Conservation (phyloP, 1,140 invertebrate species). For the Condylostylus longicornis region DNA sequence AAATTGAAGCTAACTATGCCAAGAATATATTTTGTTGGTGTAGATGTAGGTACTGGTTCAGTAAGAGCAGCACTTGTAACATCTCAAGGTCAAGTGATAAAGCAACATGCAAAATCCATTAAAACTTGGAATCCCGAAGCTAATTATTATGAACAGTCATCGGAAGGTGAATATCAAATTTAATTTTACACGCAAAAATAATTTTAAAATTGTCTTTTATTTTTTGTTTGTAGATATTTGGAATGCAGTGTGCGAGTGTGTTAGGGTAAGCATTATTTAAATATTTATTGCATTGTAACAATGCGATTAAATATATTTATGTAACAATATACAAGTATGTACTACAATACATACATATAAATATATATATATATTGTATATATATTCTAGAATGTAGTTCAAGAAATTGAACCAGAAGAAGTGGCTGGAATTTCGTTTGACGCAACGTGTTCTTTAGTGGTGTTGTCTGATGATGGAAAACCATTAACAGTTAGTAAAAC, state of each 20-base stretch:
- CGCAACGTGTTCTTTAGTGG: constrained; percentile 88
- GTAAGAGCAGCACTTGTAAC: constrained; percentile 66
- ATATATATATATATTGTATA: too few species aligned
- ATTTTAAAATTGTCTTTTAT: too few species aligned
- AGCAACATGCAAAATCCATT: constrained; percentile 46
- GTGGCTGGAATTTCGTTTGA: constrained; percentile 86
- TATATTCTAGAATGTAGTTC: constrained; percentile 49
- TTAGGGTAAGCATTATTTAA: constrained; percentile 14
- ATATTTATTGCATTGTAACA: too few species aligned
- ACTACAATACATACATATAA: too few species aligned
- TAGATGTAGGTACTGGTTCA: constrained; percentile 88
- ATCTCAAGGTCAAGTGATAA: constrained; percentile 47
- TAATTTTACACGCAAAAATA: too few species aligned
- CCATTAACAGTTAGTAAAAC: constrained; percentile 61
- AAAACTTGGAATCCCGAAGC: constrained; percentile 60
- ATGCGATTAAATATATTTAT: too few species aligned
- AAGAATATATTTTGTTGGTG: constrained; percentile 60
- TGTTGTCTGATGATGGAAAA: constrained; percentile 49
- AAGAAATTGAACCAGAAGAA: constrained; percentile 36
- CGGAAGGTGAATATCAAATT: too few species aligned
- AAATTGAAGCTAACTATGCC: constrained; percentile 1
- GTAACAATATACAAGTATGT: too few species aligned
- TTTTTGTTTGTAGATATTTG: too few species aligned
- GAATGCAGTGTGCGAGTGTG: constrained; percentile 36
- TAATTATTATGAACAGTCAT: constrained; percentile 85